These are phyloP conservation scores for Andrena flavipes DNA, from an alignment of 2,888 invertebrate species.

Conservation along the genomic window DNA sequence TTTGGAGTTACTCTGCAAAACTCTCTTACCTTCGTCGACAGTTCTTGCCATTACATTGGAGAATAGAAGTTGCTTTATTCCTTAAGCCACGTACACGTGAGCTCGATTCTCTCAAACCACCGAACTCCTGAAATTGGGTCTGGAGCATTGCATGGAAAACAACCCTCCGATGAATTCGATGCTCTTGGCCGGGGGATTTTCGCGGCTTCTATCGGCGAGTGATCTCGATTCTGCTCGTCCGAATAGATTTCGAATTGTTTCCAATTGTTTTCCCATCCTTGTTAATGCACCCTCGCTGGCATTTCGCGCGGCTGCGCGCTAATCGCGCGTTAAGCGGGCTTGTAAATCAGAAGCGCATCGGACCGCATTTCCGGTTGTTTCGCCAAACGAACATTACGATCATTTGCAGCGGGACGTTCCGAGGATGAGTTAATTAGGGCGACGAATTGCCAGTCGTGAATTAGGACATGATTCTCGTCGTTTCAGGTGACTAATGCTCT, in stretches of 20 bases:
- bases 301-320: conserved; percentile 30
- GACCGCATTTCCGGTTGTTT: conserved; percentile 25
- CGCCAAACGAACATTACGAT: background rate
- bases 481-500: no score
- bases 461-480: no score
- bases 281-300: conserved; percentile 21
- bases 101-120: conserved; percentile 6
- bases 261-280: conserved; percentile 55
- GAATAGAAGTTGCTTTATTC: conserved; percentile 33
- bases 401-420: conserved; percentile 17
- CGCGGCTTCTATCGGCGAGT: conserved; percentile 18
- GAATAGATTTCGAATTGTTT: conserved; percentile 41
- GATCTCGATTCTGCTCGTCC: conserved; percentile 29
- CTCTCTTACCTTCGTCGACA: background rate
- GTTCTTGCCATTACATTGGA: background rate
- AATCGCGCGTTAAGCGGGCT: conserved; percentile 49
- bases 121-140: conserved; percentile 15
- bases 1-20: no score
- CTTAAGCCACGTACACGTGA: conserved; percentile 19
- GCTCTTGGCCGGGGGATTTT: conserved; percentile 30
- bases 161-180: conserved; percentile 9
- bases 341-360: conserved; percentile 52
- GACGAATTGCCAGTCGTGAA: conserved; percentile 9
- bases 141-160: conserved; percentile 16
- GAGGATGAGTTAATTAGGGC: conserved; percentile 31